Evolutionary conservation across 2,888 invertebrate species (phyloP).

Genomic region (Drosophila meridiana): DNA sequence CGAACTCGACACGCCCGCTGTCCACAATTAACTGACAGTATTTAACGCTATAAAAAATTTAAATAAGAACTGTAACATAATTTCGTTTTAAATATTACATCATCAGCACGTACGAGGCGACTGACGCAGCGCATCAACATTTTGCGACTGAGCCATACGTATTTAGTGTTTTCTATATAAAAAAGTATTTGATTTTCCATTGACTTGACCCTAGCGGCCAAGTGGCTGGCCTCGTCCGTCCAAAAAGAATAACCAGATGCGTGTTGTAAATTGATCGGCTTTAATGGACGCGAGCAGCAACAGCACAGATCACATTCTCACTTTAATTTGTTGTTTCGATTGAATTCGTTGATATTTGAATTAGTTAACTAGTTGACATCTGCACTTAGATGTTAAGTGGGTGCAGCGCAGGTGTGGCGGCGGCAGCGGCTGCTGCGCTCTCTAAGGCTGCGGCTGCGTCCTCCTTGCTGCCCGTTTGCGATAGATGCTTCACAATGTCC

Average conservation of each 20-base stretch:
- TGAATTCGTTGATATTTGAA: slow-evolving; percentile 30
- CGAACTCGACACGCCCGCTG: slow-evolving; percentile 32
- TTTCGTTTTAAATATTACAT: slow-evolving; percentile 45
- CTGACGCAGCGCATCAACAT: slow-evolving; percentile 20
- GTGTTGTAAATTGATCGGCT: slow-evolving; percentile 61
- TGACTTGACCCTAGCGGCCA: slow-evolving; percentile 43
- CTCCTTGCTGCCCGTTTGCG: slow-evolving; percentile 88
- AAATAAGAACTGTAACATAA: slow-evolving; percentile 46
- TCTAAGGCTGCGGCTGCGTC: slow-evolving; percentile 50
- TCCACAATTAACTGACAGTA: slow-evolving; percentile 41
- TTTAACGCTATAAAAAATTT: slow-evolving; percentile 13
- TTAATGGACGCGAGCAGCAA: slow-evolving; percentile 42
- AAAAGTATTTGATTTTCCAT: slow-evolving; percentile 39
- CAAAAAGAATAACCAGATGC: slow-evolving; percentile 47
- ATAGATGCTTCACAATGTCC: slow-evolving; percentile 97
- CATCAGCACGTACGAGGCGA: slow-evolving; percentile 43
- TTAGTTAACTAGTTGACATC: slow-evolving; percentile 31
- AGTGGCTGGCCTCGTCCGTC: slow-evolving; percentile 52
- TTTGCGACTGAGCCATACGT: slow-evolving; percentile 22
- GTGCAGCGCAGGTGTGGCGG: slow-evolving; percentile 34
- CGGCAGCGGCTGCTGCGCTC: slow-evolving; percentile 39
- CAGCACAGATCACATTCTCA: slow-evolving; percentile 35
- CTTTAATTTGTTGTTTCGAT: slow-evolving; percentile 20
- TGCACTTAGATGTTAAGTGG: slow-evolving; percentile 36
- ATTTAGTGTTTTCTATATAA: neutral